Percentiles rank a stretch among this genome's conserved stretches.
These are phyloP conservation scores for Trochalopteron elliotii DNA, from an alignment of 2,113 vertebrate genomes.

Conservation along the genomic window DNA sequence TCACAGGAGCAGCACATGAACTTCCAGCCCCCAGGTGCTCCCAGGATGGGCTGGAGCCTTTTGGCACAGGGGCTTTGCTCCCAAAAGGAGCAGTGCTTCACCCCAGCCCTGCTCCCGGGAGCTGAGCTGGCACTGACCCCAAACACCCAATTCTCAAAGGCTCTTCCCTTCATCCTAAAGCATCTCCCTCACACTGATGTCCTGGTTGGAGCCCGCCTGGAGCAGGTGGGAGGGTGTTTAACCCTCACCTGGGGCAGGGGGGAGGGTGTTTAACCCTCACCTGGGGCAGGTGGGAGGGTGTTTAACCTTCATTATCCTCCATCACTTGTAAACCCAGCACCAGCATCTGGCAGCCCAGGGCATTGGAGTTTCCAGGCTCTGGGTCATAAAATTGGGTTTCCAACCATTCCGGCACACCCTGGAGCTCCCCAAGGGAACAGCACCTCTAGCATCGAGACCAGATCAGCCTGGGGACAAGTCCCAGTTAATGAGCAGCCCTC, in stretches of 20 bases:
- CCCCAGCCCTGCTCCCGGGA: not conserved
- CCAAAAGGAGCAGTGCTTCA: not conserved
- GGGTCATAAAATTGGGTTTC: not conserved
- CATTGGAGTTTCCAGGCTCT: not conserved
- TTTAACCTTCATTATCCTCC: not conserved
- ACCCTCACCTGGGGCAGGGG: not conserved
- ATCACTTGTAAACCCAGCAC: not conserved
- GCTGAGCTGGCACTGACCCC: too few species aligned
- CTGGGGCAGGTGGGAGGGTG: not conserved
- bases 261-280: not conserved
- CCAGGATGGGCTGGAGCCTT: not conserved
- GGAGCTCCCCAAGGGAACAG: not conserved
- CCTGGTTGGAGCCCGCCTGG: not conserved
- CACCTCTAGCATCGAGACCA: not conserved
- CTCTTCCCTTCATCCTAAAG: not conserved
- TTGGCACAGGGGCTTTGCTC: fast-evolving
- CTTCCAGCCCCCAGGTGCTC: not conserved
- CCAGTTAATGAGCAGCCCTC: not conserved
- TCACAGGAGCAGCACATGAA: not conserved
- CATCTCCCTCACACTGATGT: fast-evolving
- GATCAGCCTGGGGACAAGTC: not conserved
- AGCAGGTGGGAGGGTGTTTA: too few species aligned
- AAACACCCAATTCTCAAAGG: not conserved
- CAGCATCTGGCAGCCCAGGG: fast-evolving
- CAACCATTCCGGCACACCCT: not conserved